Percentiles rank a stretch among this genome's conserved stretches.
These are phyloP conservation scores for Pantelozetes paolii DNA, from an alignment of 2,888 invertebrate genomes.

Conservation along the genomic window DNA sequence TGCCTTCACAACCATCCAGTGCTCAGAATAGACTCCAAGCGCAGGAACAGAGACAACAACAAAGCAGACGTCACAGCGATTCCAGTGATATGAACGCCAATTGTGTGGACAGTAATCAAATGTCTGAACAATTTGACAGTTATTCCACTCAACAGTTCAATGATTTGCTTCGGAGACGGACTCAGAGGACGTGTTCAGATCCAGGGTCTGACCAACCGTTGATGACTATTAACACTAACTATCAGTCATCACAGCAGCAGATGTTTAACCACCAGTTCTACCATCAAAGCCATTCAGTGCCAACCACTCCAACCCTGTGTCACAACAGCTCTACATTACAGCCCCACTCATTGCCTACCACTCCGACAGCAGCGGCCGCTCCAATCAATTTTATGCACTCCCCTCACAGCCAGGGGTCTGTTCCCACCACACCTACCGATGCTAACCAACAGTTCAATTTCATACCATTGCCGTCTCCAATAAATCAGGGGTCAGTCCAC, in stretches of 20 bases:
- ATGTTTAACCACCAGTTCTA: conserved; percentile 22
- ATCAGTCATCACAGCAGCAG: conserved; percentile 19
- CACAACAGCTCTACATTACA: conserved; percentile 8
- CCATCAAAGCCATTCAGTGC: conserved; percentile 42
- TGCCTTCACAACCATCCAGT: conserved; percentile 43
- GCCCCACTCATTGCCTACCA: conserved; percentile 39
- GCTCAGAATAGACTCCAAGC: not conserved
- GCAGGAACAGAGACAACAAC: conserved; percentile 25
- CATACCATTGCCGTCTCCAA: conserved; percentile 26
- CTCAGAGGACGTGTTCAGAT: conserved; percentile 31
- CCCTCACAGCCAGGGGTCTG: not conserved
- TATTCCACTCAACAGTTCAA: conserved; percentile 24
- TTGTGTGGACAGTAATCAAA: not conserved
- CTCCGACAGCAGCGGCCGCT: conserved; percentile 14
- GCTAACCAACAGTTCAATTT: conserved; percentile 40
- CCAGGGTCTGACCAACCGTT: conserved; percentile 26
- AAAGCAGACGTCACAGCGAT: conserved; percentile 29
- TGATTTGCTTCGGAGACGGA: conserved; percentile 33
- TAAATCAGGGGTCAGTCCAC: conserved; percentile 25
- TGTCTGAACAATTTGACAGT: not conserved
- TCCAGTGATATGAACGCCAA: conserved; percentile 26
- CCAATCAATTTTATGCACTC: conserved; percentile 5
- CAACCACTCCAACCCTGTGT: conserved; percentile 42
- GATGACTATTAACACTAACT: conserved; percentile 30
- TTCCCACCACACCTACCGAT: conserved; percentile 9